Evolutionary conservation across 2,888 invertebrate genomes (phyloP).

Genomic region (Sphaerophoria taeniata): DNA sequence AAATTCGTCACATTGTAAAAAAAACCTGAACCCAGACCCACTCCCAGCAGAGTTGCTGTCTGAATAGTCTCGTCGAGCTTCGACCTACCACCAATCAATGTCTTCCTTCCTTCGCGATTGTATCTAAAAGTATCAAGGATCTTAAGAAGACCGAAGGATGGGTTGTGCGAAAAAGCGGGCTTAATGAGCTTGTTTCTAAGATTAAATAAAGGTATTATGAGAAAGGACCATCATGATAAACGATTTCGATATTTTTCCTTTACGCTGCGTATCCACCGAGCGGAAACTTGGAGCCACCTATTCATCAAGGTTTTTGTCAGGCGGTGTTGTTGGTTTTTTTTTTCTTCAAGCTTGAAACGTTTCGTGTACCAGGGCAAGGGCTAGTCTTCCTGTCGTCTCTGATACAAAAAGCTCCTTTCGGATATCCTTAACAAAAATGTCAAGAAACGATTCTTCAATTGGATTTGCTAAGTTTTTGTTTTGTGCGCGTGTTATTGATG

Average conservation of each 20-base stretch:
- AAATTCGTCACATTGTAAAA: slow-evolving; percentile 34
- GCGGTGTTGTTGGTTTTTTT: neutral
- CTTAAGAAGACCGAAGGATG: too few relatives aligned
- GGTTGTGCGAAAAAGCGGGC: slow-evolving; percentile 67
- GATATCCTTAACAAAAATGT: slow-evolving; percentile 62
- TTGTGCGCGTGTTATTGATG: slow-evolving; percentile 71
- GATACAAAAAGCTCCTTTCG: slow-evolving; percentile 50
- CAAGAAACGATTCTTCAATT: slow-evolving; percentile 66
- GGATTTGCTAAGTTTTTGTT: slow-evolving; percentile 61
- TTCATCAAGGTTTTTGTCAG: slow-evolving; percentile 60
- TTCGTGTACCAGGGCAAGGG: slow-evolving; percentile 17
- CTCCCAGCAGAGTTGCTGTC: slow-evolving; percentile 12
- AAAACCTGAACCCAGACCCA: slow-evolving; percentile 54
- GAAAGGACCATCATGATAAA: slow-evolving; percentile 74
- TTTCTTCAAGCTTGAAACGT: neutral
- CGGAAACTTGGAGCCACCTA: slow-evolving; percentile 58
- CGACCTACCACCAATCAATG: slow-evolving; percentile 68
- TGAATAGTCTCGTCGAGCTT: slow-evolving; percentile 33
- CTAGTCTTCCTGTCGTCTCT: slow-evolving; percentile 43
- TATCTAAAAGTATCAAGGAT: too few relatives aligned
- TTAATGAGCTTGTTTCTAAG: slow-evolving; percentile 76
- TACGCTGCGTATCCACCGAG: slow-evolving; percentile 38
- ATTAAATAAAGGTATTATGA: slow-evolving; percentile 76
- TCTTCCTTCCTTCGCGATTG: slow-evolving; percentile 37
- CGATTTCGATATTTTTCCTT: slow-evolving; percentile 72